Base-by-base conservation (phyloP, 2,888 invertebrate species). In the Netelia melanura region DNA sequence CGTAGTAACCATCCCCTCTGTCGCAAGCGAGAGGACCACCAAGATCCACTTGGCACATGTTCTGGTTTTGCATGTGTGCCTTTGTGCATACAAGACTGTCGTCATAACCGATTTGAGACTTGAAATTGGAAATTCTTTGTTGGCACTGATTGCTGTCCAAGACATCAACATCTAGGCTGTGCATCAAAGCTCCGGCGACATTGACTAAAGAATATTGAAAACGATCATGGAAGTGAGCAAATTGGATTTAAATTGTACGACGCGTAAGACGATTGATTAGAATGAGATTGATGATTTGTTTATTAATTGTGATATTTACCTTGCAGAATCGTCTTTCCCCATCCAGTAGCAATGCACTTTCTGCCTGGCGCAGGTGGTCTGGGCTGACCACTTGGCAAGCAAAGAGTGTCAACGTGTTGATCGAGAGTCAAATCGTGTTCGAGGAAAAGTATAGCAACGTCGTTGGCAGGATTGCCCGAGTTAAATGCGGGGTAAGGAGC, bases 11-110 rank as follows among this genome's bases (percentile, higher is more conserved):
- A 86, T 96, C 95, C 1, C 96, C 96, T 10, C 95, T 95, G 11
- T 96, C 96, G 92, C 98, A 98, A 6, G 97, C 97, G 68, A 98
- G 94, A 0, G 97, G 98, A 88, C 97, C 97, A 68, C 98, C 98
- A 75, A 96, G 95, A 91, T 98, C 98, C 8, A 97, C 97, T 94
- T 96, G 96, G 95, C 98, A 98, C 80, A 97, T 95, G 89, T 97
- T 97, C 87, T 96, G 95, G 52, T 95, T 94, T 23, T 96, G 95
- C 92, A 95, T 94, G 67, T 94, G 94, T 0, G 96, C 95, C 81
- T 95, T 94, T 61, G 96, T 97, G 89, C 98, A 98, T 0, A 96
- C 95, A 90, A 96, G 96, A 86, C 96, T 96, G 38, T 96, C 95
- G 85, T 96, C 95, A 71, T 96, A 94, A 38, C 95, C 93, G 0